Evolutionary conservation across 2,797 vertebrate genomes (phyloP).

Genomic region (Enoplosus armatus): DNA sequence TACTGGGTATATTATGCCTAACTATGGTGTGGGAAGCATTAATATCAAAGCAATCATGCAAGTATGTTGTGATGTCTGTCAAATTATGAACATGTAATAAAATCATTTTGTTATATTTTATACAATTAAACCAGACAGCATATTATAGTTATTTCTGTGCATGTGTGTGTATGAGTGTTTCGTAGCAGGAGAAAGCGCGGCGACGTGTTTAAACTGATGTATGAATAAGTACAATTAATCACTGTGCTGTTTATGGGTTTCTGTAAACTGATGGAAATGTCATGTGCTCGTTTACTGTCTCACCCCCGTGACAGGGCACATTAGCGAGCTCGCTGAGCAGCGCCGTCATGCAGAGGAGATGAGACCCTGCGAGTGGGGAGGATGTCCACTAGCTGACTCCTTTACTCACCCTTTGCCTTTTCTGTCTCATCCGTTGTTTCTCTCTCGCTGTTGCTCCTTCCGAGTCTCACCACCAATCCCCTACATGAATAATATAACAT

Average conservation of each 20-base stretch:
- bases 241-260: conserved; percentile 37
- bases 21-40: conserved; percentile 75
- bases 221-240: conserved; percentile 50
- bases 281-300: conserved; percentile 42
- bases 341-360: conserved; percentile 57
- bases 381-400: conserved; percentile 62
- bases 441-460: conserved; percentile 31
- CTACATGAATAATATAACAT: conserved; percentile 65
- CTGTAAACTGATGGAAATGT: conserved; percentile 56
- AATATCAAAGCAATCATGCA: conserved; percentile 79
- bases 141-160: conserved; percentile 67
- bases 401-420: conserved; percentile 49
- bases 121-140: conserved; percentile 73
- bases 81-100: conserved; percentile 82
- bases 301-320: conserved; percentile 51
- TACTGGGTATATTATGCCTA: conserved; percentile 74
- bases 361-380: conserved; percentile 48
- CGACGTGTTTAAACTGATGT: conserved; percentile 16
- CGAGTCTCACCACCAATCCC: conserved; percentile 45
- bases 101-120: conserved; percentile 85
- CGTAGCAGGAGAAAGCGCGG: not conserved
- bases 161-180: conserved; percentile 16
- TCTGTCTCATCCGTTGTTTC: conserved; percentile 37
- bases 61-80: conserved; percentile 85
- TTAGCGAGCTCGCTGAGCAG: conserved; percentile 64